These are phyloP conservation scores for Lapara coniferarum DNA, from an alignment of 2,888 invertebrate genomes.

Conservation along the genomic window DNA sequence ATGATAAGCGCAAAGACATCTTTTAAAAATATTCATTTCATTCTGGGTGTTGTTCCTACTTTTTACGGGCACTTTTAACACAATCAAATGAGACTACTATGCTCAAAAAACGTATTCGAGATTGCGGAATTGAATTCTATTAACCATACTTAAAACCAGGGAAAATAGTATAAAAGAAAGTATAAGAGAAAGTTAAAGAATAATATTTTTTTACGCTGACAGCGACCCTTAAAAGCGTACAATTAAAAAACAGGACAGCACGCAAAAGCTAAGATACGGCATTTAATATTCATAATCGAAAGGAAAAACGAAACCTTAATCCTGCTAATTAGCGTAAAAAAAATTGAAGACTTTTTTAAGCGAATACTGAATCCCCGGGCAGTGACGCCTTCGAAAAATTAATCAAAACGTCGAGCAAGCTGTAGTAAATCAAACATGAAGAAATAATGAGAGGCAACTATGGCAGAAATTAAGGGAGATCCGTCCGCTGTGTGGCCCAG, in stretches of 20 bases:
- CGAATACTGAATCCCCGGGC: constrained; percentile 18
- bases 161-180: too few species aligned
- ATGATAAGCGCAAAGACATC: too few species aligned
- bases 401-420: constrained; percentile 55
- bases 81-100: too few species aligned
- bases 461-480: constrained; percentile 49
- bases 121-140: too few species aligned
- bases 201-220: not conserved
- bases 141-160: not conserved
- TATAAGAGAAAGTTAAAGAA: too few species aligned
- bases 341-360: constrained; percentile 13
- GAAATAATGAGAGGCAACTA: constrained; percentile 59
- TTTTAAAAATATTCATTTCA: too few species aligned
- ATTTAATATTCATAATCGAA: constrained; percentile 23
- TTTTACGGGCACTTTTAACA: too few species aligned
- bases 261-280: constrained; percentile 2
- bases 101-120: too few species aligned
- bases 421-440: constrained; percentile 49
- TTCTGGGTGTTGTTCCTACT: too few species aligned
- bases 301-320: constrained; percentile 21
- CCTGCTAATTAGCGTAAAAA: constrained; percentile 25
- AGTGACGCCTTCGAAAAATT: constrained; percentile 40
- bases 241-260: constrained; percentile 4
- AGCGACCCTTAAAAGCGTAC: not conserved
- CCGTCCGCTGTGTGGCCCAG: constrained; percentile 47